These are phyloP conservation scores for Philonicus albiceps DNA, from an alignment of 2,888 invertebrate genomes.

Conservation along the genomic window DNA sequence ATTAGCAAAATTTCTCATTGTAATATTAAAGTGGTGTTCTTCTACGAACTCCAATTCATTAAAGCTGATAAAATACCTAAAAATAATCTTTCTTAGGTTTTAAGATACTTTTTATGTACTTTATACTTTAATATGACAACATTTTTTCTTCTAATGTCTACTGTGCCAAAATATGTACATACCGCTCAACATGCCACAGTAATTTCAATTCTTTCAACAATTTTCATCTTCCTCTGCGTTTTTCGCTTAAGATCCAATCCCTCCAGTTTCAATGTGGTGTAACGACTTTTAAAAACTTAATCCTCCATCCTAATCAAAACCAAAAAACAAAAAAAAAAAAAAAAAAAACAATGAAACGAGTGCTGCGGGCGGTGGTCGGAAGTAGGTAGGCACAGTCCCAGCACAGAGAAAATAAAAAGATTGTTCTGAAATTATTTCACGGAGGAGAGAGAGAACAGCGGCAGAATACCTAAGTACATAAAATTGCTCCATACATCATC, in stretches of 20 bases:
- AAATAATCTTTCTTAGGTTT: not conserved
- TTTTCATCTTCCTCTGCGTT: not conserved
- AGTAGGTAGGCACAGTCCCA: not conserved
- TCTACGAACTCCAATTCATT: too few species aligned
- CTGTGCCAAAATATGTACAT: not conserved
- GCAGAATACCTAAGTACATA: conserved; percentile 17
- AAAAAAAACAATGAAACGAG: not conserved
- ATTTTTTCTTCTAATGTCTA: not conserved
- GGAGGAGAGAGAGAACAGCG: not conserved
- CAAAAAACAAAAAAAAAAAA: not conserved
- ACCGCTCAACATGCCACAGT: not conserved
- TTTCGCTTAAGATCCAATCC: not conserved
- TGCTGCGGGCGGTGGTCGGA: not conserved
- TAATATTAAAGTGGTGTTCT: too few species aligned
- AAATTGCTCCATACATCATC: conserved; percentile 24
- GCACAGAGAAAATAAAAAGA: not conserved
- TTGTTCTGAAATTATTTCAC: not conserved
- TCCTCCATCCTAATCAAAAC: not conserved
- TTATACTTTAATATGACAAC: not conserved
- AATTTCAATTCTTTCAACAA: not conserved
- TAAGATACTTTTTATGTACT: not conserved
- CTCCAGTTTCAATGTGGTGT: not conserved
- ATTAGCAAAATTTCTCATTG: too few species aligned
- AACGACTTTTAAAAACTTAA: not conserved
- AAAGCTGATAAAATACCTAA: too few species aligned